Evolutionary conservation across 2,113 vertebrate species (phyloP).

Genomic region (Pollimyrus isidori): DNA sequence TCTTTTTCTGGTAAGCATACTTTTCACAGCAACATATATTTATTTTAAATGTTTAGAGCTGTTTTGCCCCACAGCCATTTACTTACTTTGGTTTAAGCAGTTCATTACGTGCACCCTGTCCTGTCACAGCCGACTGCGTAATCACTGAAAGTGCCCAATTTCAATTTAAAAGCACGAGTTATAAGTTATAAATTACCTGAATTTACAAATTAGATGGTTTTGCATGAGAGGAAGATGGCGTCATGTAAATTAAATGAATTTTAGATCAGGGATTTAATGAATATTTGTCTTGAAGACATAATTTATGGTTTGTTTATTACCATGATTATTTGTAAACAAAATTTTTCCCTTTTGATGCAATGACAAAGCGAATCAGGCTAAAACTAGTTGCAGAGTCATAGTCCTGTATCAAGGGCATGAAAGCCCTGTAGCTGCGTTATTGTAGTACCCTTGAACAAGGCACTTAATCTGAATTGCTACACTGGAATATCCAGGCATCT

Average conservation of each 20-base stretch:
- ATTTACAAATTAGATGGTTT: constrained; percentile 42
- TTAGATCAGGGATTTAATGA: constrained; percentile 45
- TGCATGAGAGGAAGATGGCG: constrained; percentile 26
- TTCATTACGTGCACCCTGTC: constrained; percentile 44
- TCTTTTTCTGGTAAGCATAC: background rate
- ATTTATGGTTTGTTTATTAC: background rate
- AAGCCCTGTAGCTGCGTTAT: background rate
- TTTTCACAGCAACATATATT: background rate
- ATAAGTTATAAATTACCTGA: constrained; percentile 37
- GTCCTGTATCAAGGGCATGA: background rate
- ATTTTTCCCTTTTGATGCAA: constrained; percentile 5
- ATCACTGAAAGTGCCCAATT: constrained; percentile 13
- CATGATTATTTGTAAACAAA: constrained; percentile 21
- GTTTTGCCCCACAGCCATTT: background rate
- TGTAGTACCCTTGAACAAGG: background rate
- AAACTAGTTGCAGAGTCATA: constrained; percentile 10
- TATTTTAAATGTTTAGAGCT: background rate
- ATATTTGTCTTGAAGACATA: constrained; percentile 20
- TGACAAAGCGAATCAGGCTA: background rate
- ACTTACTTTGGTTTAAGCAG: constrained; percentile 32
- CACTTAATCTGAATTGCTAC: background rate
- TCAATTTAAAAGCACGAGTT: constrained; percentile 37
- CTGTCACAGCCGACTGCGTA: constrained; percentile 13
- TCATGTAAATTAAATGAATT: constrained; percentile 29
- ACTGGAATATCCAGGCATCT: background rate